These are phyloP conservation scores for Biston betularia DNA, from an alignment of 2,888 invertebrate species.

Conservation along the genomic window DNA sequence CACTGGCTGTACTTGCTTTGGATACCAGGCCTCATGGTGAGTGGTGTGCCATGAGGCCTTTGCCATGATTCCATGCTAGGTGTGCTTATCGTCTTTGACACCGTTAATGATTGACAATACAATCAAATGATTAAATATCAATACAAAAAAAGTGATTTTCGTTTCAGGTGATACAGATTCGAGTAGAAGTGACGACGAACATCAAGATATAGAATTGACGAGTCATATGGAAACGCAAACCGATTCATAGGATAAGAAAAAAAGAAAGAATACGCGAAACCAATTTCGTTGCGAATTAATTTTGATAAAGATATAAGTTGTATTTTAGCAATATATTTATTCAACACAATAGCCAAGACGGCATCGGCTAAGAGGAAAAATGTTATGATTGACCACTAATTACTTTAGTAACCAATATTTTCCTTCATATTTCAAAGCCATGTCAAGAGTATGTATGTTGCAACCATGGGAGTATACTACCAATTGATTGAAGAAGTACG, in stretches of 20 bases:
- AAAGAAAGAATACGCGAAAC: slow-evolving; percentile 46
- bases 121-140: too few relatives aligned
- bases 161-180: slow-evolving; percentile 69
- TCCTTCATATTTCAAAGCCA: slow-evolving; percentile 3
- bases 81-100: too few relatives aligned
- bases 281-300: neutral
- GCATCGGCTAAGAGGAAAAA: neutral
- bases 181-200: slow-evolving; percentile 69
- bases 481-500: neutral
- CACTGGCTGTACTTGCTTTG: slow-evolving; percentile 76
- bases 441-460: neutral
- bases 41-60: too few relatives aligned
- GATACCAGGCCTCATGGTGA: slow-evolving; percentile 78
- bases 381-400: neutral
- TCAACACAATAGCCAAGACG: slow-evolving; percentile 1
- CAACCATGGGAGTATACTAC: neutral
- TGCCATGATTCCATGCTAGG: too few relatives aligned
- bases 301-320: neutral
- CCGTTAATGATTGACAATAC: too few relatives aligned
- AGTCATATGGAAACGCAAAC: slow-evolving; percentile 73
- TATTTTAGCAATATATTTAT: slow-evolving; percentile 2
- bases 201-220: slow-evolving; percentile 72
- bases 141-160: neutral
- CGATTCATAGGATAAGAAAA: slow-evolving; percentile 48
- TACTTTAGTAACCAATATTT: slow-evolving; percentile 5